phyloP scores from a whole-genome alignment of 2,113 vertebrate genomes.

The Brachypodius melanocephalos region DNA sequence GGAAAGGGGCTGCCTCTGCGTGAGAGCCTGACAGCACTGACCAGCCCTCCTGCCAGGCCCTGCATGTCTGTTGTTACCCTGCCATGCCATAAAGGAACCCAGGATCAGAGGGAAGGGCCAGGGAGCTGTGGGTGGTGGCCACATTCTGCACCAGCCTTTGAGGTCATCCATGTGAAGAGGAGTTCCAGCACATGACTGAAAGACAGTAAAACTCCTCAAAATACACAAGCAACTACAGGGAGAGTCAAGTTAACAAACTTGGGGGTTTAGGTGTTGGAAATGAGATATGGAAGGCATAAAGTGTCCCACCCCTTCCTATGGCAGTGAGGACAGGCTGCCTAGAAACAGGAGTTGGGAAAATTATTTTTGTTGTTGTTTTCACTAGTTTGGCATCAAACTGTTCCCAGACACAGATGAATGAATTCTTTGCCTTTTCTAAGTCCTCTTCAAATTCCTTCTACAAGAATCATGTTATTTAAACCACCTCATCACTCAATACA shows the following conservation, averaged over 20 bases:
- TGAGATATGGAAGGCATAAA: accelerated
- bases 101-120: background rate
- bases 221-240: background rate
- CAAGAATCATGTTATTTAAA: background rate
- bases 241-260: background rate
- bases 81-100: accelerated
- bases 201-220: background rate
- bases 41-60: accelerated
- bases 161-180: accelerated
- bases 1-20: background rate
- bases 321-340: background rate
- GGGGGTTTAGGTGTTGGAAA: background rate
- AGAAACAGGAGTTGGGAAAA: background rate
- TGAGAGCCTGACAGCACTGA: background rate
- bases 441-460: background rate
- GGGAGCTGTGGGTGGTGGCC: background rate
- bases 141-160: background rate
- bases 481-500: background rate
- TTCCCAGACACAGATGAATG: background rate
- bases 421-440: background rate
- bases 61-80: accelerated
- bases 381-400: background rate
- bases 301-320: background rate
- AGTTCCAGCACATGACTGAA: background rate
- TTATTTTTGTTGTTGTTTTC: background rate